A percentile compares a stretch with the other conserved stretches of the same genome.
These are phyloP conservation scores for Zygogramma bicolorata DNA, from an alignment of 2,888 invertebrate genomes.

Conservation along the genomic window DNA sequence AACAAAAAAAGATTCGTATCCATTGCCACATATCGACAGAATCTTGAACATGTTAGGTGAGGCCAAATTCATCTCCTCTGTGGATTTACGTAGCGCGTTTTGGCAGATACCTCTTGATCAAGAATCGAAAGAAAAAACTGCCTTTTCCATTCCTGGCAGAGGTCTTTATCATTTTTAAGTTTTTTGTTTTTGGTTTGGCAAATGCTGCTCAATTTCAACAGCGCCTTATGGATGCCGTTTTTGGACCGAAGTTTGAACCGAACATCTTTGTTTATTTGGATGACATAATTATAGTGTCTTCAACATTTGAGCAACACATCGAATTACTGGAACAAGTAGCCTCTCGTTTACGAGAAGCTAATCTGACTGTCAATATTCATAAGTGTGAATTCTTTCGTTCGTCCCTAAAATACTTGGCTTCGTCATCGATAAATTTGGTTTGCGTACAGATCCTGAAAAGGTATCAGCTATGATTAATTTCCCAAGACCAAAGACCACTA, in stretches of 20 bases:
- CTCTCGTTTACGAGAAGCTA: constrained; percentile 15
- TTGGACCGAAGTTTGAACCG: constrained; percentile 19
- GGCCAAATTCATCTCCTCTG: constrained; percentile 25
- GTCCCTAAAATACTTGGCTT: constrained; percentile 34
- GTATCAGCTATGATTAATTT: not conserved
- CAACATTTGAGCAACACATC: constrained; percentile 30
- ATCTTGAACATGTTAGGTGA: constrained; percentile 24
- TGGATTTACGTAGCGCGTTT: constrained; percentile 25
- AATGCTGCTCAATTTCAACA: constrained; percentile 7
- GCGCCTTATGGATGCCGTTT: not conserved
- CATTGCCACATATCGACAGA: constrained; percentile 30
- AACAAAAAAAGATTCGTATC: constrained; percentile 28
- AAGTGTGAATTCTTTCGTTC: constrained; percentile 35
- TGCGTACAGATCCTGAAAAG: constrained; percentile 23
- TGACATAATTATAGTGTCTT: constrained; percentile 33
- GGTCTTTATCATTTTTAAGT: constrained; percentile 45
- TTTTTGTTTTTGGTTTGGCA: constrained; percentile 19
- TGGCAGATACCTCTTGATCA: constrained; percentile 24
- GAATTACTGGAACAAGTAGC: constrained; percentile 21
- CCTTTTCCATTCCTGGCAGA: constrained; percentile 9
- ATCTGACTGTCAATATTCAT: constrained; percentile 32
- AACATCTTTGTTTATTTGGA: constrained; percentile 41
- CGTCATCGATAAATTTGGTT: constrained; percentile 24
- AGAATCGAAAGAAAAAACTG: constrained; percentile 19
- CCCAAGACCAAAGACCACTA: not conserved